Conservation (phyloP, 2,113 vertebrate genomes). For the Thamnaconus septentrionalis region DNA sequence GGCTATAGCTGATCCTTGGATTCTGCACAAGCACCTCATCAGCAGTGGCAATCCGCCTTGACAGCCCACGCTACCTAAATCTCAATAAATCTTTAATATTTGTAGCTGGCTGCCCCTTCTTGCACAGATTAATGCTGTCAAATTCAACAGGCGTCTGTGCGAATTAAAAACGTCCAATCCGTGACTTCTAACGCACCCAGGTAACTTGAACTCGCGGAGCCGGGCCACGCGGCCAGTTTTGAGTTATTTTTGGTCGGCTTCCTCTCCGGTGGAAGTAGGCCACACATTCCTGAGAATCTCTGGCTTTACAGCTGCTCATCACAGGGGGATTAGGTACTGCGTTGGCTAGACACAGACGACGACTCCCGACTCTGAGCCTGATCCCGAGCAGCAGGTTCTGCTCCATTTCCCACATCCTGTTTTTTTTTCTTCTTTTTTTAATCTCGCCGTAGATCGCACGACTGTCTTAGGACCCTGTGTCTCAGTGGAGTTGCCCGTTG, state of each 20-base stretch:
- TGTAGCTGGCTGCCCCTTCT: too few species aligned
- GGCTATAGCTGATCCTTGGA: too few species aligned
- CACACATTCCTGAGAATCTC: slow-evolving; percentile 45
- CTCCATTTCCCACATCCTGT: slow-evolving; percentile 27
- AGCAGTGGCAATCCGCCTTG: too few species aligned
- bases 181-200: neutral
- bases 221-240: neutral
- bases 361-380: neutral
- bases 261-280: slow-evolving; percentile 27
- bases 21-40: too few species aligned
- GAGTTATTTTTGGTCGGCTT: slow-evolving; percentile 29
- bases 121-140: too few species aligned
- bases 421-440: neutral
- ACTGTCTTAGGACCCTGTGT: neutral
- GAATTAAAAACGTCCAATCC: neutral
- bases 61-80: too few species aligned
- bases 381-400: slow-evolving; percentile 11
- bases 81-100: too few species aligned
- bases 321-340: slow-evolving; percentile 25
- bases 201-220: neutral
- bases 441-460: neutral
- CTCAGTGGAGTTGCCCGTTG: too few species aligned
- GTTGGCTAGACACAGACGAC: neutral
- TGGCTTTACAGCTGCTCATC: slow-evolving; percentile 23
- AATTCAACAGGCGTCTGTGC: neutral